Percentiles rank a stretch among this genome's conserved stretches.
Conservation (phyloP, 2,797 vertebrate genomes). For the Vultur gryphus region DNA sequence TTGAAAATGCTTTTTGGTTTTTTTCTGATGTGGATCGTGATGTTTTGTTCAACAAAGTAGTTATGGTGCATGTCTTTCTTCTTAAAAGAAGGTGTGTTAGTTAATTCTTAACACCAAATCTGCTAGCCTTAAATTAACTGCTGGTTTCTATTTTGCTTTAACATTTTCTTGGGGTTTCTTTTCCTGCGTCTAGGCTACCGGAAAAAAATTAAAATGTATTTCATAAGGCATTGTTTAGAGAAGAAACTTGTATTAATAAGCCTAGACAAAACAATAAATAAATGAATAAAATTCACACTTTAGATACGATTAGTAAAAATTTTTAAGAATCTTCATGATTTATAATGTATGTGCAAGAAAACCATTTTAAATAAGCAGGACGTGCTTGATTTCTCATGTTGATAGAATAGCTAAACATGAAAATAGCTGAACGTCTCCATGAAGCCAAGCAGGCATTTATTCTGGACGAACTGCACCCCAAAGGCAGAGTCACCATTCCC, state of each 20-base stretch:
- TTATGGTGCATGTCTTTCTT: constrained; percentile 88
- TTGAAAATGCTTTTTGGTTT: neutral
- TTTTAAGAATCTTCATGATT: neutral
- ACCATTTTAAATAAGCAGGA: neutral
- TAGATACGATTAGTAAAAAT: neutral
- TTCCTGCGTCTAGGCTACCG: constrained; percentile 15
- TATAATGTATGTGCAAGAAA: neutral
- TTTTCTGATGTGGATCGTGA: constrained; percentile 69
- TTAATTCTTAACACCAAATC: constrained; percentile 75
- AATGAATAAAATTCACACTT: constrained; percentile 25
- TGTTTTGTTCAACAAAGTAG: constrained; percentile 79
- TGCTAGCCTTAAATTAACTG: constrained; percentile 87
- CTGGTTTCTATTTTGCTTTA: constrained; percentile 80
- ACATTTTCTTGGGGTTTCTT: constrained; percentile 62
- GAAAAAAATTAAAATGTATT: neutral
- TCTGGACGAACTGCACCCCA: neutral
- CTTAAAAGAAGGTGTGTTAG: constrained; percentile 79
- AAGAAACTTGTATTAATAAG: constrained; percentile 60
- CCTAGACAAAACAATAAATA: constrained; percentile 59
- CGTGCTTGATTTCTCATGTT: neutral
- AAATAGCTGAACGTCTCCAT: neutral
- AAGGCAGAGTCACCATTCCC: neutral
- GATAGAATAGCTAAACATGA: neutral
- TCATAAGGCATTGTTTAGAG: constrained; percentile 31
- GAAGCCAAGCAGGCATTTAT: neutral